A percentile compares a stretch with the other conserved stretches of the same genome.
Conservation (phyloP, 2,797 vertebrate genomes). For the Macrochelys suwanniensis region DNA sequence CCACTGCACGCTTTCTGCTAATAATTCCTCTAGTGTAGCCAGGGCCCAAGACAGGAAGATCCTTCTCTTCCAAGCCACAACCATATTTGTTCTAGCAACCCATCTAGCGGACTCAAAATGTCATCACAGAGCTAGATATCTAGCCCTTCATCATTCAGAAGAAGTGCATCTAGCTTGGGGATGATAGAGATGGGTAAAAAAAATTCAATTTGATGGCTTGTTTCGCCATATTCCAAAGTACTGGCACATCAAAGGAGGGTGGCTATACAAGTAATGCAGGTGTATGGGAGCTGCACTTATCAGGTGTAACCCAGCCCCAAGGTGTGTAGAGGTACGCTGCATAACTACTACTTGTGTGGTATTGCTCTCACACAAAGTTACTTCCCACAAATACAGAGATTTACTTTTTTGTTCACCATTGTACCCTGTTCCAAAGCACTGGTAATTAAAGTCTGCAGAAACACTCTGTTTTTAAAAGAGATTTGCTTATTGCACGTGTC, state of each 20-base stretch:
- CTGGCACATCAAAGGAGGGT: background rate
- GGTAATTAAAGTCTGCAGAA: no score
- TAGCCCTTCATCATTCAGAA: background rate
- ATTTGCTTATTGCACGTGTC: background rate
- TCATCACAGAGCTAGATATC: accelerated
- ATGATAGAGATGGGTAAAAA: background rate
- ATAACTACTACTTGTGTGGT: background rate
- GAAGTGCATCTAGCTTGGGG: accelerated
- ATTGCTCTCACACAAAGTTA: background rate
- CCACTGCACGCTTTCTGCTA: background rate
- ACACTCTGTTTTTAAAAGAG: no score
- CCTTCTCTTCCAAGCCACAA: background rate
- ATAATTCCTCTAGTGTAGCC: background rate
- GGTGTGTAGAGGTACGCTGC: background rate
- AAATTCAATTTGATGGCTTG: background rate
- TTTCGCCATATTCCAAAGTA: background rate
- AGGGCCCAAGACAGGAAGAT: background rate
- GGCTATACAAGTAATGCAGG: background rate
- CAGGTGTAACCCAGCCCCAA: background rate
- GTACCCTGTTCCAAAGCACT: no score
- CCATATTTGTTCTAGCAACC: background rate
- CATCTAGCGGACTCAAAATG: background rate
- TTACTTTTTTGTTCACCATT: no score
- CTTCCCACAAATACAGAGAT: background rate
- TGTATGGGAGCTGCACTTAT: background rate